Base-by-base conservation (phyloP, 2,888 invertebrate species). In the Cabera pusaria region DNA sequence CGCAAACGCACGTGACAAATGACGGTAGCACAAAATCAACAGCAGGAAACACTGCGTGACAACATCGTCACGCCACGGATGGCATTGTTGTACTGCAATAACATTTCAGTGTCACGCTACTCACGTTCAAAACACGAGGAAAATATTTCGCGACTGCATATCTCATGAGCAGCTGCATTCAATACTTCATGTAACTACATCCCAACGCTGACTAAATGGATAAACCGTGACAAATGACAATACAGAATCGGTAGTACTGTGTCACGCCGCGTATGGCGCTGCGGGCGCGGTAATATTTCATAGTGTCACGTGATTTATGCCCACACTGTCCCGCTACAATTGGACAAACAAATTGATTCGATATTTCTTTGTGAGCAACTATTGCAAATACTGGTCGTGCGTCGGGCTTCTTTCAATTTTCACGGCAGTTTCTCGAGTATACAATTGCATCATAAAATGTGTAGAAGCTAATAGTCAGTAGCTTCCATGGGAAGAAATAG, bases 331-430 rank as follows among this genome's bases (percentile, higher is more conserved):
- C 64, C 49, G 57, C 63, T 67, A 64, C 68, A 64, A 68, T 69
- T 64, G 71, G 49, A 53, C 62, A 65, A 72, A 76, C 73, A 75
- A 80, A 80, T 79, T 78, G 81, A 77, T 75, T 62, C 59, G 50
- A 67, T 62, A 62, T 57, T 50, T 56, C 56, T 58, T 66, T 62
- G 67, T 63, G 56, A 40, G 41, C 45, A 49, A 52, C 46, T 43
- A 49, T 49, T 47, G 52, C 59, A 57, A 67, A 63, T 59, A 62
- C 58, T 58, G 28, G 25, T 37, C 32, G 16, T 42, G 44, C 20
- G 34, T 29, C 27, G 40, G 44, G 23, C 29, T 52, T 48, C 36
- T 45, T 48, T 49, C 49, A 45, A 54, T 49, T 44, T 44, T 22
- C 17, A 29, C 16, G n/a, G n/a, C n/a, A n/a, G n/a, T n/a, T n/a